Base-by-base conservation (phyloP, 64 coral and sea anemone genomes). In the Pocillopora verrucosa region DNA sequence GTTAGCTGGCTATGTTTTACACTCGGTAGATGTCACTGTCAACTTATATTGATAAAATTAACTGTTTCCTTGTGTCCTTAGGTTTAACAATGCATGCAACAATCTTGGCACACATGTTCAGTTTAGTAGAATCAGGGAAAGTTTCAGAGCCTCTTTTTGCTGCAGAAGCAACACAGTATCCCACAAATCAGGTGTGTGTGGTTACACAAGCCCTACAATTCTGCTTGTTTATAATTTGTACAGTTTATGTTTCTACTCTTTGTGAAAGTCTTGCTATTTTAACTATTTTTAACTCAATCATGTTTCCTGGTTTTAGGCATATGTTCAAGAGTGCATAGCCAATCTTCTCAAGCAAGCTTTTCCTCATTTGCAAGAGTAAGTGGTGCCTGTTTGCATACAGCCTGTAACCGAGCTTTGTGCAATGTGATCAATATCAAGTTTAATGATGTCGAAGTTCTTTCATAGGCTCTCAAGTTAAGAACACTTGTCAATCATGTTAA, bases 311-410 rank as follows among this genome's bases (percentile, higher is more conserved):
- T 68, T 83, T 5, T 69, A 99, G 97, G 94, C 94, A 36, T 99
- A 99, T 76, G 90, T 99, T 15, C 93, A 99, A 72, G 88, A 84
- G 26, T 99, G 90, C 37, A 95, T 99, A 30, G 90, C 90, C 0
- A 91, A 82, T 91, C 76, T 99, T 37, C 80, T 99, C 74, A 95
- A 95, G 73, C 93, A 95, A 70, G 97, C 97, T 2, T 99, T 99
- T 79, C 97, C 93, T 37, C 97, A 99, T 89, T 86, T 99, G 85
- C 93, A 95, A 89, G 88, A 95, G 97, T 99, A 92, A 89, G 97
- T 95, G 67, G 37, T n/a, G 12, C 15, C 22, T 30, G 36, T 80
- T 16, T 19, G 26, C 34, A 17, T 45, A 41, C 17, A 76, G 3
- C 73, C 58, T 58, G 11, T 58, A 59, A 20, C 30, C 2, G 68